Conservation (phyloP, 1,140 invertebrate species). For the Cotesia glomerata region DNA sequence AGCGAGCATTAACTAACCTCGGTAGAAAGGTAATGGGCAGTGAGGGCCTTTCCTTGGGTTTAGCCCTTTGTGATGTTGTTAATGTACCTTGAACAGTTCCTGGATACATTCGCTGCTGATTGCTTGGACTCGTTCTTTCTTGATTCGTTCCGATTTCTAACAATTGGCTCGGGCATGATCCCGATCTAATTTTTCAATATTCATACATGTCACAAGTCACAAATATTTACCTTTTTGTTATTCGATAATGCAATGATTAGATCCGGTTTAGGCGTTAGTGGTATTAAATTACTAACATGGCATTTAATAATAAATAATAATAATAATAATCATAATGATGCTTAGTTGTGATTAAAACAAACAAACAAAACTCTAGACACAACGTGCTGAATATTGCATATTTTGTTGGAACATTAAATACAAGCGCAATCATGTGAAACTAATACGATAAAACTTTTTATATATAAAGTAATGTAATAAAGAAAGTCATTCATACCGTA, state of each 20-base stretch:
- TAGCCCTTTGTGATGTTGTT: slow-evolving; percentile 62
- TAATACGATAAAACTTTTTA: slow-evolving; percentile 21
- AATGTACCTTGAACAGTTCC: slow-evolving; percentile 53
- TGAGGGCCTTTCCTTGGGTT: slow-evolving; percentile 67
- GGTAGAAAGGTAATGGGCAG: slow-evolving; percentile 58
- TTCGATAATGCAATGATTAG: no score
- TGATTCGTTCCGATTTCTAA: slow-evolving; percentile 66
- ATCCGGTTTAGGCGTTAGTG: no score
- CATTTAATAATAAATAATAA: no score
- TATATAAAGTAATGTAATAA: slow-evolving; percentile 7
- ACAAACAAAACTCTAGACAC: no score
- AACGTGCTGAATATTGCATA: neutral
- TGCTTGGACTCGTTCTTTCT: slow-evolving; percentile 50
- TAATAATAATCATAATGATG: no score
- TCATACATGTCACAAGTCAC: neutral
- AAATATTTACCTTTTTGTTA: no score
- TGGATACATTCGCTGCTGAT: slow-evolving; percentile 55
- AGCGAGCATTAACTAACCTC: slow-evolving; percentile 55
- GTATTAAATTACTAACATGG: no score
- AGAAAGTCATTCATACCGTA: slow-evolving; percentile 50
- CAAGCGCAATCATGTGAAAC: slow-evolving; percentile 31
- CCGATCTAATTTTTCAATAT: slow-evolving; percentile 71
- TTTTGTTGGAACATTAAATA: neutral
- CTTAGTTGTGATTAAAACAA: neutral
- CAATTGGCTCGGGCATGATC: slow-evolving; percentile 88